Base-by-base conservation (phyloP, 2,797 vertebrate species). In the Myotis daubentonii region DNA sequence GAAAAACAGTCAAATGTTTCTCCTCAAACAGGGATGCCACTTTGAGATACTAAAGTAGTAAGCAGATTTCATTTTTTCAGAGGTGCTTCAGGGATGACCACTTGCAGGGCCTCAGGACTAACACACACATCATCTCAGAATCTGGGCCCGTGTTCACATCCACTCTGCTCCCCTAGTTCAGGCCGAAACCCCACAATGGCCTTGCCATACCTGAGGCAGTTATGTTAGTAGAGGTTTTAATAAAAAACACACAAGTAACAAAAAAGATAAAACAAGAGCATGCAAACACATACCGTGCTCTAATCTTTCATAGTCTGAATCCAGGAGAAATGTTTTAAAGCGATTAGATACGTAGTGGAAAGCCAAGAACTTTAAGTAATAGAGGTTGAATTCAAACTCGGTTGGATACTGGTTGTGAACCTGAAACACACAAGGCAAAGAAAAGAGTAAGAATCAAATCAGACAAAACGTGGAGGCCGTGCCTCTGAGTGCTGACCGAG, bases 361-460 rank as follows among this genome's bases (percentile, higher is more conserved):
- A 85, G 99, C 99, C 98, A 99, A 98, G 98, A 99, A 99, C 98
- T 99, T 99, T 97, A 99, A 98, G 98, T 99, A 99, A 98, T 99
- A 99, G 90, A 99, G 99, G 98, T 99, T 99, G 98, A 99, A 99
- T 98, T 99, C 99, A 98, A 99, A 99, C 98, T 99, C 99, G 88
- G 99, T 98, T 96, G 99, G 99, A 98, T 99, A 99, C 92, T 99
- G 99, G 97, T 98, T 99, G 98, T 99, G 98, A 98, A 99, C 98
- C 99, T 99, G 98, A 95, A 98, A 97, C 94, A 97, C 81, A 94
- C 38, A 91, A 38, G 91, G 44, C 25, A 17, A 90, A 55, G 23
- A 57, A 83, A 94, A 97, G 74, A 85, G 57, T 76, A 62, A 92
- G 84, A 90, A 93, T 75, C 91, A 91, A 36, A 96, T 84, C 85